phyloP scores from a whole-genome alignment of 23 tunicate species.

The Botrylloides violaceus region DNA sequence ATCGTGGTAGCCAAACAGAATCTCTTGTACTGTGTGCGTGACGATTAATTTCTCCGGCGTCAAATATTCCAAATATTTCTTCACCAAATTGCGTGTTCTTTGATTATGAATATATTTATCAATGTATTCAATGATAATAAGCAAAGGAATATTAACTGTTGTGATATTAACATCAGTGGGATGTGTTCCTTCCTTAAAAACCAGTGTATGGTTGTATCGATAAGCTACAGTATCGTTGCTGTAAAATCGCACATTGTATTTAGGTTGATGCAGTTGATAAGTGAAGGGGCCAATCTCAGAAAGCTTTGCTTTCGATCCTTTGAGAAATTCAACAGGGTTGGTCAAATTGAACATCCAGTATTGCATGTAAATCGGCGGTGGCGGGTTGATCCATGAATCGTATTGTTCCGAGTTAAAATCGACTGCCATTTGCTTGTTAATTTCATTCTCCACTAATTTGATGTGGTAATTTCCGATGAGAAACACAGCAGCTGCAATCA shows the following conservation, averaged over 20 bases:
- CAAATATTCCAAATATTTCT: not conserved
- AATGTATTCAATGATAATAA: not conserved
- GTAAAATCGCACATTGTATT: slow-evolving; percentile 59
- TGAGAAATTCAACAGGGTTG: slow-evolving; percentile 41
- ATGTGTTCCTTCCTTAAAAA: slow-evolving; percentile 21
- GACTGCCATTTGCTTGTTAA: slow-evolving; percentile 44
- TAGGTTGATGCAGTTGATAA: slow-evolving; percentile 40
- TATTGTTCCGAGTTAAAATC: slow-evolving; percentile 59
- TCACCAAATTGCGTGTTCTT: not conserved
- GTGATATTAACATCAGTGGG: slow-evolving; percentile 5
- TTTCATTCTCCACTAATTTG: not conserved
- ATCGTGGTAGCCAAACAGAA: slow-evolving; percentile 75
- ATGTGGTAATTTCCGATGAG: slow-evolving; percentile 14
- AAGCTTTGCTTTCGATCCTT: slow-evolving; percentile 63
- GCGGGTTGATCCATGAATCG: slow-evolving; percentile 74
- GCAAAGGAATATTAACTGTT: slow-evolving; percentile 66
- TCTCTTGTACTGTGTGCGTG: slow-evolving; percentile 57
- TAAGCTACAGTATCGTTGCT: slow-evolving; percentile 63
- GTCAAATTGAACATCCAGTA: slow-evolving; percentile 84
- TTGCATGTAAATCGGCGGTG: slow-evolving; percentile 93
- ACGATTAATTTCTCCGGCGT: slow-evolving; percentile 9
- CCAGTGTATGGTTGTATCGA: slow-evolving; percentile 85
- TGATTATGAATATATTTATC: not conserved
- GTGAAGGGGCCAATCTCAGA: slow-evolving; percentile 75
- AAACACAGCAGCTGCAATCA: not conserved